phyloP scores from a whole-genome alignment of 2,797 vertebrate species.

The Peromyscus nudipes region DNA sequence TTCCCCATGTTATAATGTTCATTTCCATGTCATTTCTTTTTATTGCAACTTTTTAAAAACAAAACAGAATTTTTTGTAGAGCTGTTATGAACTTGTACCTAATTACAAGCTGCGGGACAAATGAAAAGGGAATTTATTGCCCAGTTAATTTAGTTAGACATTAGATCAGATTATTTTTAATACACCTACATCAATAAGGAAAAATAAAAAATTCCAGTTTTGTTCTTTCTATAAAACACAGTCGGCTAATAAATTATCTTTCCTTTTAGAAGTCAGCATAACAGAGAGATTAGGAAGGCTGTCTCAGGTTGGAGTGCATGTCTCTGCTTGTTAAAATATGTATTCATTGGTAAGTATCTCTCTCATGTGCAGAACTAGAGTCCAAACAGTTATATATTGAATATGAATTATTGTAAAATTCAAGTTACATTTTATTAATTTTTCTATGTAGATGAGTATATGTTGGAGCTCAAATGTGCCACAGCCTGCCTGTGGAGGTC shows the following conservation, averaged over 20 bases:
- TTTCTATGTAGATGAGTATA: not conserved
- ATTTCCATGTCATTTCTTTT: slow-evolving; percentile 19
- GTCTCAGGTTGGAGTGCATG: not conserved
- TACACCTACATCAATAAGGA: not conserved
- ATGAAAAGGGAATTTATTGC: not conserved
- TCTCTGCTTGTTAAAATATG: not conserved
- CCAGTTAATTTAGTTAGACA: not conserved
- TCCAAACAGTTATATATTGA: not conserved
- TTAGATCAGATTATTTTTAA: not conserved
- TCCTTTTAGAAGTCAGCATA: not conserved
- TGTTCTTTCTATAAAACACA: not conserved
- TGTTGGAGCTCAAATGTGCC: too few species aligned
- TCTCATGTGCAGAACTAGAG: not conserved
- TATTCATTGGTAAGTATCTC: not conserved
- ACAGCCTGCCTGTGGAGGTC: not conserved
- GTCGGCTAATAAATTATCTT: not conserved
- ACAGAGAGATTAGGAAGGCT: not conserved
- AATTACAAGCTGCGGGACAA: not conserved
- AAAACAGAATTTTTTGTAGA: not conserved
- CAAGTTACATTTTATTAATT: not conserved
- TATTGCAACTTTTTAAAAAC: not conserved
- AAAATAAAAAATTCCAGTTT: not conserved
- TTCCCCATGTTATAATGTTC: not conserved
- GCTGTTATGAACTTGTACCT: not conserved
- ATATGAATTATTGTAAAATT: not conserved